Base-by-base conservation (phyloP, 92 coral and sea anemone genomes). In the Zoanthus gigantus region DNA sequence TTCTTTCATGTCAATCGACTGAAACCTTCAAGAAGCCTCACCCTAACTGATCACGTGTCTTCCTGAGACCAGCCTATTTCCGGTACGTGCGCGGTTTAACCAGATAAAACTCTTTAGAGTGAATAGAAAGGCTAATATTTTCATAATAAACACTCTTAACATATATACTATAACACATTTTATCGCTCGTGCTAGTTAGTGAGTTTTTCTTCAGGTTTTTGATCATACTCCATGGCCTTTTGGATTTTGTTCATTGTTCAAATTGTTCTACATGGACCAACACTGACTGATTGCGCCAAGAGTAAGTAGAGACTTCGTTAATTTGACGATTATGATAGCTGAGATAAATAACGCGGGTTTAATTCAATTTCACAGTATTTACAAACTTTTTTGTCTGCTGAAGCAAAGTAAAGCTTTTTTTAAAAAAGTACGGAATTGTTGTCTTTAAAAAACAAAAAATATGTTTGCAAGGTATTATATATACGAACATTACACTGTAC, bases 51-150 rank as follows among this genome's bases (percentile, higher is more conserved):
- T 8, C 45, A 69, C 74, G 47, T 69, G 74, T 30, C 28, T 69
- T 69, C 74, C 74, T 69, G 47, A 12, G 14, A 44, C 74, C 74
- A 18, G 74, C 74, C 74, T 44, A 69, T 69, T 69, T 69, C 74
- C 74, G 42, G 8, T 69, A 69, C 74, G 74, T 69, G 74, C 74
- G 16, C 45, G 11, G 30, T 69, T 11, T 69, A 16, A 69, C 17
- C 29, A 12, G 54, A 61, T 18, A 61, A 61, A 60, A 0, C 42
- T 69, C 16, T 34, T 0, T 30, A 69, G 13, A 2, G 6, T 10
- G 7, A 9, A 29, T 1, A 13, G 12, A 0, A 30, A 34, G 46
- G 45, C 74, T 44, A 69, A 16, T 69, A 69, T 69, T 61, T 60
- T 61, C 74, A 16, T 7, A 8, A 63, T 63, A 63, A 63, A 63